Base-by-base conservation (phyloP, 1,140 invertebrate species). In the Metopolophium dirhodum region DNA sequence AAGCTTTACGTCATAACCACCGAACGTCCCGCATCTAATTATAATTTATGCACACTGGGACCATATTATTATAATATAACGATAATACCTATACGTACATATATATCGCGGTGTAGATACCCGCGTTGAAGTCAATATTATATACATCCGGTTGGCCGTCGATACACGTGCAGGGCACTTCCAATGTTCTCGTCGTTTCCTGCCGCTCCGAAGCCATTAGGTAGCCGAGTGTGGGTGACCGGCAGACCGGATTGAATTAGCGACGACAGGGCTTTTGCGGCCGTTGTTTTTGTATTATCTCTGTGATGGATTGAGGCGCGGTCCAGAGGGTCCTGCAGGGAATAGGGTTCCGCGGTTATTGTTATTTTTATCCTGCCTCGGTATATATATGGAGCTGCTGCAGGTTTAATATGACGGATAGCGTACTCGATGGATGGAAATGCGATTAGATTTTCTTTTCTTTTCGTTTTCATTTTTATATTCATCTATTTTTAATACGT, bases 391-490 rank as follows among this genome's bases (percentile, higher is more conserved):
- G 23, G 61, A 77, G 61, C 61, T n/a, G 49, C 49, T 18, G 49
- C 49, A 51, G 82, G 89, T 90, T 45, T 86, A 86, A 93, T 93
- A 93, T 93, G 91, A 93, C 91, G 91, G 91, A 93, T 93, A 92
- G 91, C 77, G 20, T 85, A 93, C 35, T 26, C 49, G 49, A 51
- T 85, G 82, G 82, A 93, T 54, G 37, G 49, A 35, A 92, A 85
- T 51, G n/a, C 47, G 91, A 92, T 92, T 91, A 91, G n/a, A 83
- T 91, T 91, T 91, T 91, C 37, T 91, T 83, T 92, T 83, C 41
- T 45, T 47, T 57, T 89, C n/a, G 14, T n/a, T 89, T 89, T 90
- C 57, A 54, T 41, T 90, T 61, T 54, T 89, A 54, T 89, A 35
- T 22, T 89, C 85, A 49, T 87, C 20, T 87, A 87, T n/a, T 47